Evolutionary conservation across 2,888 invertebrate genomes (phyloP), one percentile per base, ranked within the genome.

Genomic region (Clistopyga incitator): DNA sequence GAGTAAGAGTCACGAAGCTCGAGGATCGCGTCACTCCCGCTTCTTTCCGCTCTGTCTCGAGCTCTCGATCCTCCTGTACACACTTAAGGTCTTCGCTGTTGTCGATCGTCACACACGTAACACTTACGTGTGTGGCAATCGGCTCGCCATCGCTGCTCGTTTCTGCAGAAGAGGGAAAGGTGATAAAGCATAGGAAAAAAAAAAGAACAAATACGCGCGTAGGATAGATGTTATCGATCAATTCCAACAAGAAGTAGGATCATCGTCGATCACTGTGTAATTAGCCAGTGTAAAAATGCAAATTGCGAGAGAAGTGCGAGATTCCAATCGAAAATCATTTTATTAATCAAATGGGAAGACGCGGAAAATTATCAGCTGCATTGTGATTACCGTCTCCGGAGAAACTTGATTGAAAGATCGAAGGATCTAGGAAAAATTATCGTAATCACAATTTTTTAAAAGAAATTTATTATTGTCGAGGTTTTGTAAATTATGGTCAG

Each of bases 1-100:
- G 91, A 84, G 89, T 90, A 90, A 92, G 90, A 91, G 91, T 92
- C 90, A 90, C 90, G 89, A 88, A 89, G 91, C 90, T 87, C 47
- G 77, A 68, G 61, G 50, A 84, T 75, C 78, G 78, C 78, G 81
- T 81, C 84, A 84, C 72, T 80, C 45, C 56, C 67, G 61, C 64
- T 71, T 50, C 59, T 71, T 77, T 64, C 25, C 45, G 61, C 77
- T 71, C 29, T 71, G 74, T 75, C 72, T 61, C 61, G 38, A 8
- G 38, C 10, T 47, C 61, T 42, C 38, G 20, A 10, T 13, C 11
- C 3, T 34, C 6, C 18, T 61, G n/a, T 29, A 11, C 10, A n/a
- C 38, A n/a, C 84, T 84, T 85, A 86, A 86, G 86, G 86, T 84
- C 85, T 78, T 84, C n/a, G 84, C 76, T 85, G 79, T 78, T 47